Evolutionary conservation across 2,797 vertebrate genomes (phyloP), one percentile per base, ranked within the genome.

Genomic region (Pangasius djambal): DNA sequence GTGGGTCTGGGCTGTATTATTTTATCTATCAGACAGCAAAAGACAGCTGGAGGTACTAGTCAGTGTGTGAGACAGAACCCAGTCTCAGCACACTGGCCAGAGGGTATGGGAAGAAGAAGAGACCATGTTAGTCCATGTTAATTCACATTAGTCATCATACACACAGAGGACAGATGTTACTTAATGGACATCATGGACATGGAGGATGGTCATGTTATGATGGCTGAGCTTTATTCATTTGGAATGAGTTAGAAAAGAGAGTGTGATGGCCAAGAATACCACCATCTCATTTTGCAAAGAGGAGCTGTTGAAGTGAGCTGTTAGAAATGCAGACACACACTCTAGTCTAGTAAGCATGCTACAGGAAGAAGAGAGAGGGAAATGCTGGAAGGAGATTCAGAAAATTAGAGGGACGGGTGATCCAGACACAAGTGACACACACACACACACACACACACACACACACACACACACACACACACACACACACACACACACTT

Each of bases 161-260:
- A 92, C 88, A 91, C 87, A 91, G 57, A 89, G 79, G 61, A 91
- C 75, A 83, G 82, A 89, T 82, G 87, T 89, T 91, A 88, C 87
- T 87, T 70, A 40, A 40, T 63, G 55, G 85, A 86, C 77, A 82
- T 31, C 87, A 97, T 97, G 96, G 94, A 95, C 93, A 97, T 97
- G 97, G 93, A 87, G 93, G 96, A 97, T 97, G 95, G 92, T 92
- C 90, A 90, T 92, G 94, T 96, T 93, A 93, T 95, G 96, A 97
- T 96, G 96, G 94, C n/a, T 69, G 85, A 90, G 88, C 86, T 92
- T 85, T 77, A 82, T 22, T 89, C 86, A 82, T 77, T 72, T 88
- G 48, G 59, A 83, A 28, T 57, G 74, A 85, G 87, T 87, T 85
- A 50, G 85, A 61, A 57, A 87, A 83, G 87, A 74, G 48, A 90